A percentile compares a stretch with the other conserved stretches of the same genome.
Evolutionary conservation across 2,113 vertebrate species (phyloP).

Genomic region (Actinemys pallida): DNA sequence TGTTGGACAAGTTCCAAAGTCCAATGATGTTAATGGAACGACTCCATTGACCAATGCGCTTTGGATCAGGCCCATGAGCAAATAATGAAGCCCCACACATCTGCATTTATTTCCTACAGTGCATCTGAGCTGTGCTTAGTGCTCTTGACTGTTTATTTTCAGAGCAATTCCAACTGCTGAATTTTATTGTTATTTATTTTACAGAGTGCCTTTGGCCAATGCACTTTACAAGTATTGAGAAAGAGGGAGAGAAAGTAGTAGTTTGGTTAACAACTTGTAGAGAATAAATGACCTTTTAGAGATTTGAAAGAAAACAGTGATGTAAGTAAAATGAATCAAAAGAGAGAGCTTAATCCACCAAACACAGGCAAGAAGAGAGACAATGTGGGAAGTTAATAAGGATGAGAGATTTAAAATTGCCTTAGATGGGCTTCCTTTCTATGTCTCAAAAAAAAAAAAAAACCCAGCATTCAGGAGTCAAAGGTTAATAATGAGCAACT

Average conservation of each 20-base stretch:
- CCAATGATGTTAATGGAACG: rapidly evolving
- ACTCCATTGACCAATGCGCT: neutral
- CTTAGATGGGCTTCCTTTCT: conserved; percentile 56
- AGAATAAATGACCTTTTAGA: conserved; percentile 52
- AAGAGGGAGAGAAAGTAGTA: neutral
- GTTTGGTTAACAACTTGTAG: conserved; percentile 20
- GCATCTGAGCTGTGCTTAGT: neutral
- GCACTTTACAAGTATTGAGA: neutral
- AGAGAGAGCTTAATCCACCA: conserved; percentile 30
- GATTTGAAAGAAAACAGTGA: conserved; percentile 49
- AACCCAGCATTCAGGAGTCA: conserved; percentile 33
- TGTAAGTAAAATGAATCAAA: conserved; percentile 41
- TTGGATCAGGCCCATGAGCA: neutral
- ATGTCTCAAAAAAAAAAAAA: conserved; percentile 3
- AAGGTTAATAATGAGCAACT: conserved; percentile 64
- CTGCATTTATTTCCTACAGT: neutral
- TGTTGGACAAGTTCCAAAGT: neutral
- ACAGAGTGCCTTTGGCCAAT: neutral
- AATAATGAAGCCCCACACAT: neutral
- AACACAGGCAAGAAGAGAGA: conserved; percentile 23
- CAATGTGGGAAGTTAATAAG: conserved; percentile 42
- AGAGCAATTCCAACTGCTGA: neutral
- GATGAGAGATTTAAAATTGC: conserved; percentile 58
- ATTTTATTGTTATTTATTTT: neutral
- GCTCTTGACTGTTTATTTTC: neutral